phyloP scores from a whole-genome alignment of 2,888 invertebrate genomes.

The Salpingus planirostris region DNA sequence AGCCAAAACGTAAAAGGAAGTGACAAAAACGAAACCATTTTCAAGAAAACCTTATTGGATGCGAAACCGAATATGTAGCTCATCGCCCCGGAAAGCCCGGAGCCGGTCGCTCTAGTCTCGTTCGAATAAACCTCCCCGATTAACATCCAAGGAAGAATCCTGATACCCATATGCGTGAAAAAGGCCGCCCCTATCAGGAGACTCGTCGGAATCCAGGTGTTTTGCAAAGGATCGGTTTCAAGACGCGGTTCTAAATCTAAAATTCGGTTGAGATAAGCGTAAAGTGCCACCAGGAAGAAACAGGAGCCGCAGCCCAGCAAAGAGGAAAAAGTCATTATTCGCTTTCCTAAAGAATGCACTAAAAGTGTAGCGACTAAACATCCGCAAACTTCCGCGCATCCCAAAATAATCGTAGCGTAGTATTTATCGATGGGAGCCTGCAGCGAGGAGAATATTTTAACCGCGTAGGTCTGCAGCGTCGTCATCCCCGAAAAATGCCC shows the following conservation, averaged over 20 bases:
- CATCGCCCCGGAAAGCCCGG: conserved; percentile 60
- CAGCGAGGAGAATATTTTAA: conserved; percentile 61
- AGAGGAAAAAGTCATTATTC: conserved; percentile 58
- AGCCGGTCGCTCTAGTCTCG: conserved; percentile 58
- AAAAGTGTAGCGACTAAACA: conserved; percentile 55
- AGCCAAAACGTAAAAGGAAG: conserved; percentile 64
- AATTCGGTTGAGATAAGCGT: conserved; percentile 39
- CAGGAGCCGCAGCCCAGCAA: conserved; percentile 56
- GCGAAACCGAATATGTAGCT: conserved; percentile 68
- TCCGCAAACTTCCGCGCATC: conserved; percentile 60
- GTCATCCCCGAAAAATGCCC: conserved; percentile 70
- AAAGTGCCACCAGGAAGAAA: conserved; percentile 52
- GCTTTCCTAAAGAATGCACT: conserved; percentile 66
- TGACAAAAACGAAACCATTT: conserved; percentile 52
- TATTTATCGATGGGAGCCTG: conserved; percentile 69
- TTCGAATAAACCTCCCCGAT: conserved; percentile 68
- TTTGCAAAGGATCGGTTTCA: neutral
- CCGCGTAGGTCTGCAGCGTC: conserved; percentile 65
- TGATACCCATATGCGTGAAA: conserved; percentile 58
- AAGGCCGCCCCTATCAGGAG: conserved; percentile 60
- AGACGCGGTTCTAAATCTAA: conserved; percentile 16
- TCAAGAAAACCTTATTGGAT: conserved; percentile 62
- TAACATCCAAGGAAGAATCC: conserved; percentile 69
- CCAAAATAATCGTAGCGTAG: conserved; percentile 64
- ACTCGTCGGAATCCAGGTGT: conserved; percentile 57